Conservation (phyloP, 2,797 vertebrate species). For the Prunella strophiata region DNA sequence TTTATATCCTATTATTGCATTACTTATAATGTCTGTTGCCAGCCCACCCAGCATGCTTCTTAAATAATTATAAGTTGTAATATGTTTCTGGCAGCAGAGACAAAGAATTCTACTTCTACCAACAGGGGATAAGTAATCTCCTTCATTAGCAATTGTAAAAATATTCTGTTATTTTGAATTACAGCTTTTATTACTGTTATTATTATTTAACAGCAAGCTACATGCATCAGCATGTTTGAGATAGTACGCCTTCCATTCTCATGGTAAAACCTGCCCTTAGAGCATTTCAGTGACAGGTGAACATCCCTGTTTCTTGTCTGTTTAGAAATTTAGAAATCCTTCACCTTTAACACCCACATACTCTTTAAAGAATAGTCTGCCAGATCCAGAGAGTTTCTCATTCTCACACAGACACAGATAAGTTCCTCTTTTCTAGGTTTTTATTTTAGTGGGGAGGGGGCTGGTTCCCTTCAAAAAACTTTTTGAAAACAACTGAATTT, state of each 20-base stretch:
- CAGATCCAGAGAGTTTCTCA: neutral
- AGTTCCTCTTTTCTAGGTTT: neutral
- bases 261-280: neutral
- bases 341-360: neutral
- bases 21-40: slow-evolving; percentile 13
- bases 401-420: neutral
- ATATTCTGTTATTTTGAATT: slow-evolving; percentile 15
- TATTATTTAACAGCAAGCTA: neutral
- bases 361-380: neutral
- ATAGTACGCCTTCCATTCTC: neutral
- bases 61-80: slow-evolving; percentile 52
- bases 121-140: neutral
- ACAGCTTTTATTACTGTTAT: neutral
- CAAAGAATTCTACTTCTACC: neutral
- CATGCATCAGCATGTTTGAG: neutral
- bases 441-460: neutral
- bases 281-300: neutral
- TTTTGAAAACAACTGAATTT: neutral
- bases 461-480: neutral
- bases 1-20: slow-evolving; percentile 30
- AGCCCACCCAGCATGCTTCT: slow-evolving; percentile 14
- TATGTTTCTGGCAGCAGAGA: slow-evolving; percentile 18
- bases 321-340: neutral
- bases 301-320: neutral
- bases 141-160: slow-evolving; percentile 4